Conservation (phyloP, 2,797 vertebrate species). For the Sitta carolinensis region DNA sequence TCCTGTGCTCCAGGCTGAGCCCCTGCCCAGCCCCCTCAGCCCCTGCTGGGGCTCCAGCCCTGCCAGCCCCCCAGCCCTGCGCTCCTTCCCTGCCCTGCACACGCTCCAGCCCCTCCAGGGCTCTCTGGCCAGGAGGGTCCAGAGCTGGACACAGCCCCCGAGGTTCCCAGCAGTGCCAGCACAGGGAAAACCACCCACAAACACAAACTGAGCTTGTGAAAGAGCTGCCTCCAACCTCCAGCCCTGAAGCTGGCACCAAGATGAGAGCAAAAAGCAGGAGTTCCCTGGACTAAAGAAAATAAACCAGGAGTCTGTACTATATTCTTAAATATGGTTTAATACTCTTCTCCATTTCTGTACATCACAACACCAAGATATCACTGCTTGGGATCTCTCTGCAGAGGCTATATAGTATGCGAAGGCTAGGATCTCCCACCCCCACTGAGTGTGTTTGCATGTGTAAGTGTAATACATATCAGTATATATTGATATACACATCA, state of each 20-base stretch:
- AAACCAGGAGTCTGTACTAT: conserved; percentile 75
- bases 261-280: background rate
- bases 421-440: conserved; percentile 80
- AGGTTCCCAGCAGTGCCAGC: background rate
- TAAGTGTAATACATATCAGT: conserved; percentile 85
- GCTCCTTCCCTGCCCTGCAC: background rate
- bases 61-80: too few species aligned
- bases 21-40: background rate
- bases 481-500: conserved; percentile 87
- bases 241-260: background rate
- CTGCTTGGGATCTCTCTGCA: conserved; percentile 85
- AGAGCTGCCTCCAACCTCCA: background rate
- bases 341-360: conserved; percentile 89
- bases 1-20: background rate
- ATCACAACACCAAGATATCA: conserved; percentile 87
- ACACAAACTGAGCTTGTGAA: background rate
- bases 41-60: background rate
- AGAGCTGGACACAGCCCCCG: background rate
- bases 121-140: background rate
- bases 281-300: conserved; percentile 8
- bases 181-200: background rate
- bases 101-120: background rate
- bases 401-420: conserved; percentile 83
- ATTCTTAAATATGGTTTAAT: conserved; percentile 90
- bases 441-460: conserved; percentile 78